phyloP scores from a whole-genome alignment of 2,113 vertebrate genomes.

The Anser cygnoides region DNA sequence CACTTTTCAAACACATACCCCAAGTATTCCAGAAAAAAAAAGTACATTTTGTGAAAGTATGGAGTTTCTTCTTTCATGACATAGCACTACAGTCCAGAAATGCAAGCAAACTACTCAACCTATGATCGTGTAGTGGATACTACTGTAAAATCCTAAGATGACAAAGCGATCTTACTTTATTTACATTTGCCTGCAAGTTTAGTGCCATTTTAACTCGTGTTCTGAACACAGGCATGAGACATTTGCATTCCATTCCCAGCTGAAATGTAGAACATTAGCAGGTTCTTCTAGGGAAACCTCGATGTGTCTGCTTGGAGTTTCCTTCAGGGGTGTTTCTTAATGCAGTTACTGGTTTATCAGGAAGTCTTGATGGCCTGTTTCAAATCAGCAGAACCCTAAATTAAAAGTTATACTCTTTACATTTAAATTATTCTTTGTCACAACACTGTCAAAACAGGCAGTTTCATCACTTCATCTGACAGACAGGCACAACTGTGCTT shows the following conservation, averaged over 20 bases:
- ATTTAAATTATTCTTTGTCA: not conserved
- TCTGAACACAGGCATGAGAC: not conserved
- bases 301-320: not conserved
- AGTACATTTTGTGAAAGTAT: not conserved
- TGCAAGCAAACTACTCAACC: not conserved
- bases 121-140: fast-evolving
- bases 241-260: not conserved
- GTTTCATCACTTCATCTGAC: not conserved
- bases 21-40: not conserved
- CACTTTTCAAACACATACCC: not conserved
- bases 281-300: not conserved
- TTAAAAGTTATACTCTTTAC: not conserved
- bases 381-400: not conserved
- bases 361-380: not conserved
- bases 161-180: not conserved
- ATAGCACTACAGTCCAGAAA: not conserved
- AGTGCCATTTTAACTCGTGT: not conserved
- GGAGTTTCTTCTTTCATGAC: not conserved
- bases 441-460: constrained; percentile 4
- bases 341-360: not conserved
- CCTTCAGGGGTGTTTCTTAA: not conserved
- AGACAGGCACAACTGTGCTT: not conserved
- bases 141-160: not conserved
- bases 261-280: not conserved
- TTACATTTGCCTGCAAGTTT: not conserved